Conservation (phyloP, 2,888 invertebrate genomes). For the Cryptocephalus moraei region DNA sequence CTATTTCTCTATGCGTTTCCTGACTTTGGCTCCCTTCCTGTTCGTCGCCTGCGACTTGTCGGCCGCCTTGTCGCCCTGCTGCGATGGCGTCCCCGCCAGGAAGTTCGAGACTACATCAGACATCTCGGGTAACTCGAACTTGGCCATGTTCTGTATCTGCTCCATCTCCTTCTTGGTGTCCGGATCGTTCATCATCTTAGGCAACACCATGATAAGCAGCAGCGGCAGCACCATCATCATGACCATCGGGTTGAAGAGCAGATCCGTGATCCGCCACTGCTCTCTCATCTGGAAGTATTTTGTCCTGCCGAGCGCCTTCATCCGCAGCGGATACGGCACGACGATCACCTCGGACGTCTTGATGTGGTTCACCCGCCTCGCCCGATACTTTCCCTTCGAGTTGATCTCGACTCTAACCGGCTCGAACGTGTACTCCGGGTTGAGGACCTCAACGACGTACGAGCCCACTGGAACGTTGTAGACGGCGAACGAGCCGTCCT, state of each 20-base stretch:
- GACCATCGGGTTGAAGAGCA: conserved; percentile 95
- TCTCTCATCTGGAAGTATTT: conserved; percentile 80
- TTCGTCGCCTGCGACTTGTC: conserved; percentile 4
- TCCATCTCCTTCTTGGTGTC: conserved; percentile 95
- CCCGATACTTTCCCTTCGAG: conserved; percentile 92
- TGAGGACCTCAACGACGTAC: conserved; percentile 84
- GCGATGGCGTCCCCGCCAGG: conserved; percentile 51
- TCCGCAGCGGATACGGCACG: conserved; percentile 83
- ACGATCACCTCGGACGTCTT: conserved; percentile 85
- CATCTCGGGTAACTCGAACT: conserved; percentile 88
- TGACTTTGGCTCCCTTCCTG: conserved; percentile 12
- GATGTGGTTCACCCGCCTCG: conserved; percentile 86
- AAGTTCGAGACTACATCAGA: conserved; percentile 88
- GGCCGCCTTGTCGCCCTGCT: conserved; percentile 6
- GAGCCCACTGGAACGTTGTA: conserved; percentile 86
- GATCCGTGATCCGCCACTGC: conserved; percentile 94
- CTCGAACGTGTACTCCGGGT: conserved; percentile 88
- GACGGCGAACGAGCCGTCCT: conserved; percentile 84
- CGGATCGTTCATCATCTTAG: conserved; percentile 96
- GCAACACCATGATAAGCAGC: conserved; percentile 80
- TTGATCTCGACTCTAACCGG: conserved; percentile 94
- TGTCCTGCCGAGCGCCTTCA: conserved; percentile 72
- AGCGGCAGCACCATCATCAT: conserved; percentile 95
- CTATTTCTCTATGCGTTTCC: conserved; percentile 15
- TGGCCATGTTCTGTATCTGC: conserved; percentile 71